A percentile compares a stretch with the other conserved stretches of the same genome.
These are phyloP conservation scores for Noctua janthe DNA, from an alignment of 2,888 invertebrate genomes.

Conservation along the genomic window DNA sequence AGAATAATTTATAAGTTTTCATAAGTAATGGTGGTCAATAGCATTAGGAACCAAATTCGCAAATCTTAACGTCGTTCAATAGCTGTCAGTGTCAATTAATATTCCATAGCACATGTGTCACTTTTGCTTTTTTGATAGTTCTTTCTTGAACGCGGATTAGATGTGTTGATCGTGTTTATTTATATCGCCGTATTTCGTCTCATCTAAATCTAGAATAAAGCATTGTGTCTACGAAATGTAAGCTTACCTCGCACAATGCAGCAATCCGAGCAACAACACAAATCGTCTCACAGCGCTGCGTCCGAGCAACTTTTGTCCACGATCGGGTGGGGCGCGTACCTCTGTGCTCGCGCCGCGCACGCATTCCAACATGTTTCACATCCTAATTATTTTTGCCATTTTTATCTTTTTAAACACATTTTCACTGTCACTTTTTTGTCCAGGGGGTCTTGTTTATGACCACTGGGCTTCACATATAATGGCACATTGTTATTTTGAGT, in stretches of 20 bases:
- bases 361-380: slow-evolving; percentile 87
- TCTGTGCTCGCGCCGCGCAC: slow-evolving; percentile 80
- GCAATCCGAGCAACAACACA: slow-evolving; percentile 71
- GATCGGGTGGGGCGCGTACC: slow-evolving; percentile 74
- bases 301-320: slow-evolving; percentile 44
- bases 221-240: not conserved
- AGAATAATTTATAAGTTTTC: not conserved
- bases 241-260: slow-evolving; percentile 80
- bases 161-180: too few relatives aligned
- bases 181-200: not conserved
- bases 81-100: not conserved
- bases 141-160: not conserved
- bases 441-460: slow-evolving; percentile 17
- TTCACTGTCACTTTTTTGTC: slow-evolving; percentile 45
- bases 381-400: slow-evolving; percentile 75
- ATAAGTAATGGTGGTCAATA: too few relatives aligned
- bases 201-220: not conserved
- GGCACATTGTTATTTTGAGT: slow-evolving; percentile 45
- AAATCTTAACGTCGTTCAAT: not conserved
- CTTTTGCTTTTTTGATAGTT: too few relatives aligned
- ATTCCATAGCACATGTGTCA: not conserved
- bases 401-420: slow-evolving; percentile 76
- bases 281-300: slow-evolving; percentile 29
- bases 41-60: too few relatives aligned
- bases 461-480: slow-evolving; percentile 37